Base-by-base conservation (phyloP, 2,113 vertebrate genomes). In the Gobio gobio region DNA sequence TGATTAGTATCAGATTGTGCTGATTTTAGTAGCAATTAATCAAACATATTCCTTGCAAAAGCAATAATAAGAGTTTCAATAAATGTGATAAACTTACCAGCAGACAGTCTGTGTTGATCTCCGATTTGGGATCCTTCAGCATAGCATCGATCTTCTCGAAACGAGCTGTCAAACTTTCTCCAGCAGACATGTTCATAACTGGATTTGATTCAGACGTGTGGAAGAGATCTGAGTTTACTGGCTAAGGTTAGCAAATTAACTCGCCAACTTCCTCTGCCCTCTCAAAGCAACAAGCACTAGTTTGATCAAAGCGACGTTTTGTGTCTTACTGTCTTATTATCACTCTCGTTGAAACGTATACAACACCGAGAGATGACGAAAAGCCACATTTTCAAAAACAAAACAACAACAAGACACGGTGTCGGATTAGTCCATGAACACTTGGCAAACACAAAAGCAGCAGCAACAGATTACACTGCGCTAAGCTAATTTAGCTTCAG, bases 101-200 rank as follows among this genome's bases (percentile, higher is more conserved):
- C 90, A 99, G 93, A 86, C 98, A 98, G 94, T 99, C 98, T 87
- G 97, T 97, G 93, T 99, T 99, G 91, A 99, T 93, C 95, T 99
- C 98, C 58, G 97, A 99, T 89, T 98, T 97, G 86, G 98, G 97
- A 89, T 99, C 96, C 92, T 96, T 96, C 91, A 99, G 91, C 95
- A 98, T 96, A 92, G 95, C 94, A 92, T 99, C 97, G 94, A 99
- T 98, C 93, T 98, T 99, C 83, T 97, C 97, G 94, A 99, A 99
- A 1, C 98, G 98, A 92, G 95, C 95, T 90, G 96, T 96, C 92
- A 99, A 96, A 89, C 92, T 97, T 90, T 97, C 96, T 88, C 95
- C 96, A 49, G 96, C 94, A 91, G 98, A 97, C 98, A 99, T 99
- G 91, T 91, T 94, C 87, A 81, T 85, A 76, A 78, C 24, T 85